Evolutionary conservation across 2,888 invertebrate species (phyloP), one percentile per base, ranked within the genome.

Genomic region (Sphaerophoria rueppellii): DNA sequence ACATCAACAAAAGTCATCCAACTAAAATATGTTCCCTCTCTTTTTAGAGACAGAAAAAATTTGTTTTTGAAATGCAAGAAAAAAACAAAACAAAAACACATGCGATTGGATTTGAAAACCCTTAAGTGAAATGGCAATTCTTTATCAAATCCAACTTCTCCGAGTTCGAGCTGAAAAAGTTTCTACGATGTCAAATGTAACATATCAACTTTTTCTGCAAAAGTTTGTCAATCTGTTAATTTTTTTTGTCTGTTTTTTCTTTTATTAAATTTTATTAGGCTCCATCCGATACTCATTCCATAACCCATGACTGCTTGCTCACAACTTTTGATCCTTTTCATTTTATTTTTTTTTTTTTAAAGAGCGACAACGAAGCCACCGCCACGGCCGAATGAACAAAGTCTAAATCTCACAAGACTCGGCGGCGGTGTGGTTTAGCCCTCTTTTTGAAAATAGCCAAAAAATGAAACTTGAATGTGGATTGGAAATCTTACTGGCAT

Each of bases 181-280:
- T 7, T 40, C 43, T 24, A 74, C 58, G 63, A 70, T 71, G 73
- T 82, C 78, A 78, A 65, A 65, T 78, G 50, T 58, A 70, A 71
- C 40, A 40, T 58, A 40, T 58, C 16, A 58, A 58, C 75, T 75
- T 65, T 65, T 75, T 6, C 16, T 79, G 46, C 37, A 67, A 79
- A 83, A 75, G 54, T 79, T 71, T 60, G 32, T 71, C 37, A 55
- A 79, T 74, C 63, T 58, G 65, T 48, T 16, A 24, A 11, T 37
- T 50, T 48, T 48, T 24, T 24, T 24, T 24, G 24, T 24, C 61
- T 60, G 14, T 35, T 35, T 65, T 50, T 46, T 50, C 54, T 74
- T 82, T 83, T 83, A 83, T 79, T 83, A 75, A 79, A 83, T 83
- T 75, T 74, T 69, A 60, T 79, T 63, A 73, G 67, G 54, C 67